Percentiles rank a stretch among this genome's conserved stretches.
Evolutionary conservation across 2,888 invertebrate genomes (phyloP).

Genomic region (Heliconius ethilla): DNA sequence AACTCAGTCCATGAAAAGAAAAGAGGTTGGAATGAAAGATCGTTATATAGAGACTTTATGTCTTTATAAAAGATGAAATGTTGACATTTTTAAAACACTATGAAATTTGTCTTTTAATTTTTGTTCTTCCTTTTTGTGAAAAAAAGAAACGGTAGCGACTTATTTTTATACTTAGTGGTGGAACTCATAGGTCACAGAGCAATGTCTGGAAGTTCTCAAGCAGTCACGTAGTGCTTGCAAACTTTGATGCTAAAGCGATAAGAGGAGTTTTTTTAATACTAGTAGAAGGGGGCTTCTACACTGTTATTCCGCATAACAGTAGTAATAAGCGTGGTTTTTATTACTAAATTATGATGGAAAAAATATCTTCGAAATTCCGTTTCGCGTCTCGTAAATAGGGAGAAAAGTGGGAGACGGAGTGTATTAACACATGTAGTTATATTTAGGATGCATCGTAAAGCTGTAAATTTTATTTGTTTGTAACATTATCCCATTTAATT

Average conservation of each 20-base stretch:
- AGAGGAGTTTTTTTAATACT: too few relatives aligned
- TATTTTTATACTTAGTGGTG: not conserved
- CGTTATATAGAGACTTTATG: not conserved
- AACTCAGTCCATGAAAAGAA: not conserved
- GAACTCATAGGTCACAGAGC: too few relatives aligned
- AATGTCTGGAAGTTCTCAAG: too few relatives aligned
- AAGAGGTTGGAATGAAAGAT: constrained; percentile 1
- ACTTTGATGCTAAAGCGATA: too few relatives aligned
- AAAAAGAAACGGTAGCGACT: not conserved
- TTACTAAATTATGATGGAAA: too few relatives aligned
- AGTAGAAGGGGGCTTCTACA: too few relatives aligned
- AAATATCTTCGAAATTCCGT: not conserved
- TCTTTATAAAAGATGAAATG: not conserved
- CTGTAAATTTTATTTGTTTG: not conserved
- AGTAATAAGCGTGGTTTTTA: too few relatives aligned
- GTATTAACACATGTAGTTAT: not conserved
- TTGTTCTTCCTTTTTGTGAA: too few relatives aligned
- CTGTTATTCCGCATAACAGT: too few relatives aligned
- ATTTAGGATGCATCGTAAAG: not conserved
- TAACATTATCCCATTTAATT: too few relatives aligned
- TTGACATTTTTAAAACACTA: not conserved
- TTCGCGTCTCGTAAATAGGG: not conserved
- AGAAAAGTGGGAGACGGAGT: not conserved
- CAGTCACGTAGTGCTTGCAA: too few relatives aligned
- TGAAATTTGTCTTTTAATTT: not conserved